A percentile compares a stretch with the other conserved stretches of the same genome.
phyloP scores from a whole-genome alignment of 2,797 vertebrate genomes.

The Xyrichtys novacula region DNA sequence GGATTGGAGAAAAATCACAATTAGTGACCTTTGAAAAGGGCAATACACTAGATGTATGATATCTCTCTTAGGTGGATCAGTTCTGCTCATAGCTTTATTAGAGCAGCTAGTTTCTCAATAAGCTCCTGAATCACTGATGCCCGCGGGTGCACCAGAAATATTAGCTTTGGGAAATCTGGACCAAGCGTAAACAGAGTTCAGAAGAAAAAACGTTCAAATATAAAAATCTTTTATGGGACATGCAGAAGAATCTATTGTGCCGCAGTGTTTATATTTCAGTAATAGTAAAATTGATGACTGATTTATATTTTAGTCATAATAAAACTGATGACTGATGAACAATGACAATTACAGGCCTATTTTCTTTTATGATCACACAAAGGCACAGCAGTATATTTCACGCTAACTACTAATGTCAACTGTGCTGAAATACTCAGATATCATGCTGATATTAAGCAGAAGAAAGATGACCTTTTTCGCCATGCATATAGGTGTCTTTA shows the following conservation, averaged over 20 bases:
- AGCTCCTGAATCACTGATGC: conserved; percentile 28
- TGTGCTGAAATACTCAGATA: neutral
- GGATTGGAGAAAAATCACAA: conserved; percentile 41
- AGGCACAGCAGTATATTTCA: neutral
- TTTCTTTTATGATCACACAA: neutral
- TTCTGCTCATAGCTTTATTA: conserved; percentile 55
- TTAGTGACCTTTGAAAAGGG: conserved; percentile 63
- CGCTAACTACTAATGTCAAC: neutral
- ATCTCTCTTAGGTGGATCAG: conserved; percentile 30
- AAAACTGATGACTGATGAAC: neutral
- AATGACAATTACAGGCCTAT: neutral
- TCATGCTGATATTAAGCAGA: neutral
- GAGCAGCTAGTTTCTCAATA: conserved; percentile 47
- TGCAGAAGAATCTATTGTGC: neutral
- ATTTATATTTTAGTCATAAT: too few relatives aligned
- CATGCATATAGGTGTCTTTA: neutral
- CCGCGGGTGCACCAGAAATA: conserved; percentile 19
- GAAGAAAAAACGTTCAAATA: conserved; percentile 15
- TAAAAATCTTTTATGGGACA: neutral
- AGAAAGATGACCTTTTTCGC: neutral
- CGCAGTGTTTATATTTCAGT: conserved; percentile 4
- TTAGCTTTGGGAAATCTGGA: conserved; percentile 46
- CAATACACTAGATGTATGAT: conserved; percentile 61
- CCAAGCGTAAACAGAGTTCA: conserved; percentile 33
- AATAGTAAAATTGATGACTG: neutral